Evolutionary conservation across 2,113 vertebrate species (phyloP).

Genomic region (Saccopteryx bilineata): DNA sequence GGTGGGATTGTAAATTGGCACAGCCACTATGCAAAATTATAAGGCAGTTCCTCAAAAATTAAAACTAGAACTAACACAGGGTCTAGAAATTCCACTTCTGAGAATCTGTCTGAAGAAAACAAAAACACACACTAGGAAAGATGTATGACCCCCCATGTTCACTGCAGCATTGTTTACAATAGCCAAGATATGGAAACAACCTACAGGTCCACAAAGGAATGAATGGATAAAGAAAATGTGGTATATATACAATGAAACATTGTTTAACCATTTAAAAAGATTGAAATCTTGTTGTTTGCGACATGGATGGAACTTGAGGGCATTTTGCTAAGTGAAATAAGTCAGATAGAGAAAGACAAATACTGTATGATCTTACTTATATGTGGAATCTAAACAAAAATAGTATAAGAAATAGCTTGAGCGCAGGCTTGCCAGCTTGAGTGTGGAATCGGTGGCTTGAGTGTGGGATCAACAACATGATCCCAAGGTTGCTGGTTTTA

Average conservation of each 20-base stretch:
- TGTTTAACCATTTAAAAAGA: not conserved
- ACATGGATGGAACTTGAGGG: not conserved
- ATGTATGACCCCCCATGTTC: too few relatives aligned
- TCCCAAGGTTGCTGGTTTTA: too few relatives aligned
- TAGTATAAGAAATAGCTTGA: not conserved
- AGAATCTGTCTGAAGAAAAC: not conserved
- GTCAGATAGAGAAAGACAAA: not conserved
- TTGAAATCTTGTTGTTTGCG: not conserved
- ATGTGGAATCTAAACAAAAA: not conserved
- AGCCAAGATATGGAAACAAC: not conserved
- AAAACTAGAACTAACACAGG: not conserved
- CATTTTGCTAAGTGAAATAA: not conserved
- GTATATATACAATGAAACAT: not conserved
- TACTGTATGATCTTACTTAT: not conserved
- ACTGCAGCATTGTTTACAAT: not conserved
- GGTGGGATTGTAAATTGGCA: not conserved
- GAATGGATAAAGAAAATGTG: not conserved
- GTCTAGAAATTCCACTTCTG: not conserved
- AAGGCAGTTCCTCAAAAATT: not conserved
- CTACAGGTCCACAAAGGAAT: too few relatives aligned
- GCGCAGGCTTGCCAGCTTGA: too few relatives aligned
- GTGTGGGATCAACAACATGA: too few relatives aligned
- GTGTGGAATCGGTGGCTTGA: too few relatives aligned
- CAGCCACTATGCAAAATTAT: not conserved
- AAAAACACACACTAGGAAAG: not conserved